Evolutionary conservation across 1,140 invertebrate genomes (phyloP), one percentile per base, ranked within the genome.

Genomic region (Nylanderia fulva): DNA sequence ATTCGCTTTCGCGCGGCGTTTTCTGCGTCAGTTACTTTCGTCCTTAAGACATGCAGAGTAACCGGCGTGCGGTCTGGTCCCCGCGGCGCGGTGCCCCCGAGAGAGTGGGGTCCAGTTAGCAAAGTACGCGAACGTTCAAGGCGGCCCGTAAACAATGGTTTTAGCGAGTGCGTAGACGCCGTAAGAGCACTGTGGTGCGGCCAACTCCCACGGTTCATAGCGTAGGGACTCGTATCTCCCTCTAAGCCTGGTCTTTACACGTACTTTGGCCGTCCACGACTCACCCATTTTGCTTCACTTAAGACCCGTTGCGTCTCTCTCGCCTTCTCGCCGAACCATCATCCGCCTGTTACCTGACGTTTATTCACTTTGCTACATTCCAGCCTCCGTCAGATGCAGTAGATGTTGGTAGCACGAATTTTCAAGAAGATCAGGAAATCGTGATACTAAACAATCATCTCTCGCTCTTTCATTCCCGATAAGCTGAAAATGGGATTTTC

Each of bases 131-230:
- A 84, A 52, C 82, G 85, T 91, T 93, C 89, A 92, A 90, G 83
- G 84, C 68, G 54, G 45, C 88, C 84, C 93, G 92, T 94, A 94
- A 93, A 94, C 92, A 93, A 94, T 92, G 91, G 92, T 92, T 90
- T 94, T 92, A 94, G 92, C 91, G 90, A 89, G 90, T 92, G 92
- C 93, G 92, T 92, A 75, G 13, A 92, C 76, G 80, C 76, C 33
- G 36, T 66, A 39, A 52, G 39, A 58, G 66, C 66, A 54, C 52
- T 89, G 80, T n/a, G n/a, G n/a, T n/a, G 48, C 74, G 77, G 69
- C 83, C 77, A 86, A 93, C 91, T 94, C 93, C 93, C 93, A 94
- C 93, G 93, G 92, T 93, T 71, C 63, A 82, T 82, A 79, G 77
- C 60, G 64, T 66, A n/a, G n/a, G n/a, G n/a, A n/a, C n/a, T n/a